phyloP scores from a whole-genome alignment of 2,113 vertebrate genomes.

The Dromiciops gliroides region DNA sequence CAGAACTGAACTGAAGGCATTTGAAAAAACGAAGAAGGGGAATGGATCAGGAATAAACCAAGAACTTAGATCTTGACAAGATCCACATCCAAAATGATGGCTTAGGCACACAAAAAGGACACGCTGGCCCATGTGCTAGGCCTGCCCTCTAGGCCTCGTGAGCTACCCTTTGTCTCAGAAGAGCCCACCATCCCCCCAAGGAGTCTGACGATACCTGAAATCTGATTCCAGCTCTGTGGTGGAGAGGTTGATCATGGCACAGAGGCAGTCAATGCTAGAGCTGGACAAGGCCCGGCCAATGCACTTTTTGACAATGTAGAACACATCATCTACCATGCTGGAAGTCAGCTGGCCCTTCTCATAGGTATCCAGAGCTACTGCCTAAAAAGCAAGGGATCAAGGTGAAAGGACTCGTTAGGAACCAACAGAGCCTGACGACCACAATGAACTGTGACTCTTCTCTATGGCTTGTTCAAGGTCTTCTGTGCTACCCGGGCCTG shows the following conservation, averaged over 20 bases:
- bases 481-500: background rate
- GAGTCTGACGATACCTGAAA: constrained; percentile 89
- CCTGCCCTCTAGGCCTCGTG: background rate
- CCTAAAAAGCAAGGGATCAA: constrained; percentile 83
- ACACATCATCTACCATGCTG: constrained; percentile 99
- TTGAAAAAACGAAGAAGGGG: constrained; percentile 32
- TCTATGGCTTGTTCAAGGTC: constrained; percentile 25
- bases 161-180: background rate
- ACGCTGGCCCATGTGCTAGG: no score
- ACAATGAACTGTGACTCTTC: background rate
- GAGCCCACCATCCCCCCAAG: background rate
- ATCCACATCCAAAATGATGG: background rate
- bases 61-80: background rate
- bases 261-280: constrained; percentile 97
- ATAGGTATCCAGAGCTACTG: constrained; percentile 94
- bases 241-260: constrained; percentile 99
- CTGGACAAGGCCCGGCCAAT: constrained; percentile 96
- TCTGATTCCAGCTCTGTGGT: constrained; percentile 95
- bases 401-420: fast-evolving
- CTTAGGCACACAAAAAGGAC: background rate
- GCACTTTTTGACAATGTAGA: constrained; percentile 99
- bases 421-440: background rate
- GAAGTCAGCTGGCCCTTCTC: constrained; percentile 97
- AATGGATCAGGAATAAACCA: constrained; percentile 1
- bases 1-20: constrained; percentile 28